Evolutionary conservation across 1,140 invertebrate genomes (phyloP), one percentile per base, ranked within the genome.

Genomic region (Epicauta chinensis): DNA sequence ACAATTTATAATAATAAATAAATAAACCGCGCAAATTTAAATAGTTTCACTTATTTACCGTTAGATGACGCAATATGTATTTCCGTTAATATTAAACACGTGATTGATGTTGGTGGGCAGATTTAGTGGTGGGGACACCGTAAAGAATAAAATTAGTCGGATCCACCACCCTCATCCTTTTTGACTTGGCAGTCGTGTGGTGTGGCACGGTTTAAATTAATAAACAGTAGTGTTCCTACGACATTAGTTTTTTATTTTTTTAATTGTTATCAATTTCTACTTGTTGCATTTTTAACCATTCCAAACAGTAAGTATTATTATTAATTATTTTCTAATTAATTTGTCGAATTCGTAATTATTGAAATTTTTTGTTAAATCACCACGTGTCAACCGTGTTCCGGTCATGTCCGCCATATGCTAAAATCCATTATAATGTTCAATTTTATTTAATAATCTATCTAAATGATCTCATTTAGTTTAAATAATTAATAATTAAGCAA

Each of bases 381-480:
- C 68, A 70, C 68, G 68, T 70, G 68, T 70, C 53, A 59, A 23
- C 36, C 42, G 46, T 48, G 53, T 49, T 44, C 30, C 40, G 37
- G 56, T 59, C 64, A 67, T 67, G 60, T 65, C 65, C 55, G 66
- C 68, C 68, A 70, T 70, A 70, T 69, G 67, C 60, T 60, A 91
- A 23, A 23, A 23, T 23, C 23, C 7, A 23, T 23, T 23, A 23
- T 5, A 23, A 23, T 23, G 7, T 23, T 23, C 7, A 23, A 2
- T 23, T 5, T 5, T 0, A 23, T 23, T 23, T 23, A 23, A 23
- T 23, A 5, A 23, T 5, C 23, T 5, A 7, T 23, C 23, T 23
- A 5, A 7, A 5, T 23, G 23, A 23, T 23, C 23, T 23, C 23
- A 23, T 23, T 23, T 7, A 3, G 4, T 5, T 23, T 23, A 23